These are phyloP conservation scores for Sturmia bella DNA, from an alignment of 2,888 invertebrate species.

Conservation along the genomic window DNA sequence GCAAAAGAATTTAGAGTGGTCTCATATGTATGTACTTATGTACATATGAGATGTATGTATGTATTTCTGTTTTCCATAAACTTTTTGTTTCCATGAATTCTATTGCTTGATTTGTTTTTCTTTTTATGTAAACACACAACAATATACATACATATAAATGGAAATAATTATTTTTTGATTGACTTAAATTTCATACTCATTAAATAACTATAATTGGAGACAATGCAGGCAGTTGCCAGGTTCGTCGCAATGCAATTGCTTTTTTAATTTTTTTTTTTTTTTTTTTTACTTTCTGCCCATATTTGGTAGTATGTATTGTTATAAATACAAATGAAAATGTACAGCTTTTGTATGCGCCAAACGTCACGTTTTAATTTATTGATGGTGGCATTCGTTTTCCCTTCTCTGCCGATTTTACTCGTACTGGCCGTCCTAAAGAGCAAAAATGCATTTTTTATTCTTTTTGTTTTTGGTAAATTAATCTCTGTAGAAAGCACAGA, in stretches of 20 bases:
- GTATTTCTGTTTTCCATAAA: too few relatives aligned
- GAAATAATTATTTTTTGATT: too few relatives aligned
- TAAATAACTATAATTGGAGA: constrained; percentile 38
- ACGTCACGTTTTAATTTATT: constrained; percentile 64
- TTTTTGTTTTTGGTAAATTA: constrained; percentile 12
- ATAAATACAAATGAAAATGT: constrained; percentile 26
- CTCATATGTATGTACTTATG: too few relatives aligned
- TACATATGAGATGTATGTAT: too few relatives aligned
- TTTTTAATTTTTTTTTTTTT: constrained; percentile 7
- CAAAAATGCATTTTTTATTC: background rate
- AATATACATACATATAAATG: too few relatives aligned
- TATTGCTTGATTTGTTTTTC: too few relatives aligned
- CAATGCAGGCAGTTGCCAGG: constrained; percentile 54
- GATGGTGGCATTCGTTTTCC: constrained; percentile 9
- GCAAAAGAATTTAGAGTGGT: too few relatives aligned
- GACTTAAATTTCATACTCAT: constrained; percentile 27
- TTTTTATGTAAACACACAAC: too few relatives aligned
- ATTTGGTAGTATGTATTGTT: constrained; percentile 1
- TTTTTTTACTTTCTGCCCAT: constrained; percentile 9
- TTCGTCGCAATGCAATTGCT: constrained; percentile 39
- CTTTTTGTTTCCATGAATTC: too few relatives aligned
- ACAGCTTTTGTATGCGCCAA: constrained; percentile 45
- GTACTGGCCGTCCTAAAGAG: background rate
- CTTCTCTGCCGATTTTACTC: background rate
- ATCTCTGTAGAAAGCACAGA: constrained; percentile 33